Evolutionary conservation across 2,888 invertebrate genomes (phyloP), one percentile per base, ranked within the genome.

Genomic region (Agrotis puta): DNA sequence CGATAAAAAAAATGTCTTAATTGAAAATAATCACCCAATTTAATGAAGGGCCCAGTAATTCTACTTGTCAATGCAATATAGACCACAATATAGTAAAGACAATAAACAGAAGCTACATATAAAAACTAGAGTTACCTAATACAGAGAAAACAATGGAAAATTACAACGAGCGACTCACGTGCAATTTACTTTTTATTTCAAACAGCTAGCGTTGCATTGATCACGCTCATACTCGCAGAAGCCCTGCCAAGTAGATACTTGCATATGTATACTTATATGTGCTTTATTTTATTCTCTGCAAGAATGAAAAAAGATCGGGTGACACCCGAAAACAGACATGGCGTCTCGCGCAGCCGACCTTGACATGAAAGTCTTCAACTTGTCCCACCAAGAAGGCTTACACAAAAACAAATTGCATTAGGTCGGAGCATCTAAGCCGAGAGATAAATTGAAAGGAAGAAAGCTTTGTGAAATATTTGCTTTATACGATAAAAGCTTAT

Each of bases 241-340:
- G 47, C 24, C n/a, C 22, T 47, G 22, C 39, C 27, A 61, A 57
- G 18, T 77, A 39, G 11, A 39, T 39, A 45, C 16, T 5, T 27
- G 24, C 4, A 9, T 9, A 39, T 43, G 50, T 27, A n/a, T 9
- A 39, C 27, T 50, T 27, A 39, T 47, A 39, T 14, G 18, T 18
- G 50, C 13, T 27, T 53, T 14, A 27, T 24, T 57, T 53, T 22
- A 24, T 50, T 61, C 63, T 69, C 20, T 24, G 13, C 39, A 50
- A 45, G 39, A 61, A 51, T 47, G 43, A 64, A 53, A 68, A n/a
- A 64, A 16, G 50, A 16, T 24, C 48, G 47, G 73, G 47, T 43
- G 33, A 18, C 45, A 39, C 18, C 50, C 54, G 43, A 53, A 81
- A 64, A 76, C 80, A 80, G 81, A 80, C 56, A 77, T 48, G 63